Evolutionary conservation across 2,113 vertebrate species (phyloP).

Genomic region (Scomber japonicus): DNA sequence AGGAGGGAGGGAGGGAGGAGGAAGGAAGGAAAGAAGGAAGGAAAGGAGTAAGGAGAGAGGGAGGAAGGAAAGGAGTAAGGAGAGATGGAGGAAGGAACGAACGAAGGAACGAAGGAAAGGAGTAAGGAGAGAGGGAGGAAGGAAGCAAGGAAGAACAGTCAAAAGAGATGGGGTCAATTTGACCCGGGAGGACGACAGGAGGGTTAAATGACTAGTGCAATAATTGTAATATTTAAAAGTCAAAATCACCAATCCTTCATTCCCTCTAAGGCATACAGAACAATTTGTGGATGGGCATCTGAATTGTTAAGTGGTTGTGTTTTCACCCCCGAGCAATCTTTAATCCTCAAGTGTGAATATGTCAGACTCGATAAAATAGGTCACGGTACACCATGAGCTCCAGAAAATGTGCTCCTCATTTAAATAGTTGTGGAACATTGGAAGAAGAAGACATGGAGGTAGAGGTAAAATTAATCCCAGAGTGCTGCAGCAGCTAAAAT

Average conservation of each 20-base stretch:
- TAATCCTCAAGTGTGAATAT: constrained; percentile 20
- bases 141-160: no score
- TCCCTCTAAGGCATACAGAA: background rate
- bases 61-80: no score
- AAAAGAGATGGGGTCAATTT: no score
- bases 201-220: background rate
- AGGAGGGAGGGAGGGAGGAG: no score
- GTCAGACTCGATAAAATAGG: constrained; percentile 44
- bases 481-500: constrained; percentile 38
- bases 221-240: background rate
- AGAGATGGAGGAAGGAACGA: no score
- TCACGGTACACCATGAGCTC: constrained; percentile 25
- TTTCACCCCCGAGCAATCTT: constrained; percentile 27
- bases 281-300: background rate
- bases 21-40: no score
- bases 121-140: no score
- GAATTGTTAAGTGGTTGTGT: background rate
- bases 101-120: no score
- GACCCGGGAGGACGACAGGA: no score
- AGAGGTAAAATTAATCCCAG: constrained; percentile 54
- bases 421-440: constrained; percentile 58
- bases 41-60: no score
- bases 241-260: background rate
- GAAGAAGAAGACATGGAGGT: constrained; percentile 32
- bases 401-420: constrained; percentile 62